Conservation (phyloP, 2,797 vertebrate genomes). For the Heliangelus exortis region DNA sequence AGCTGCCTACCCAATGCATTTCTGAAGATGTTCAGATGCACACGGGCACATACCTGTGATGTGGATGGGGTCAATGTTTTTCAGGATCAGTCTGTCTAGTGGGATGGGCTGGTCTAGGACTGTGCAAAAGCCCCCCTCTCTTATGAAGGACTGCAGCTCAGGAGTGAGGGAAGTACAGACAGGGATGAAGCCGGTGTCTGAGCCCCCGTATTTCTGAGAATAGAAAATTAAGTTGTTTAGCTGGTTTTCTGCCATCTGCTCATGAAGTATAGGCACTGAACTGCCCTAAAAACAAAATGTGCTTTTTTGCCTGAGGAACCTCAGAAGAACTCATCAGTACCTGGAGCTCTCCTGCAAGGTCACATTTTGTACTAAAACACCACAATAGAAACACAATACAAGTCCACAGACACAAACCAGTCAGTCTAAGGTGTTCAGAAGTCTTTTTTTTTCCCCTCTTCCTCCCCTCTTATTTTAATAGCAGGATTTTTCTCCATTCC, state of each 20-base stretch:
- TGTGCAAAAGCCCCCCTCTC: slow-evolving; percentile 87
- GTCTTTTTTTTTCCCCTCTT: not conserved
- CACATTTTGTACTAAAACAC: not conserved
- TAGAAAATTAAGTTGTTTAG: slow-evolving; percentile 25
- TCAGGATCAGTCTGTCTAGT: slow-evolving; percentile 87
- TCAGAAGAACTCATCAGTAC: not conserved
- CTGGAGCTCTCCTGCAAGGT: not conserved
- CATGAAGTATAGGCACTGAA: not conserved
- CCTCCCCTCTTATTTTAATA: not conserved
- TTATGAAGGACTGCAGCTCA: slow-evolving; percentile 87
- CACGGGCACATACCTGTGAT: slow-evolving; percentile 79
- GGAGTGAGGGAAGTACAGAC: slow-evolving; percentile 79
- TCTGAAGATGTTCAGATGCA: not conserved
- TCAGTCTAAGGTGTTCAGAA: not conserved
- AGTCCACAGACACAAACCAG: not conserved
- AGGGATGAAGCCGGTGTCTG: slow-evolving; percentile 76
- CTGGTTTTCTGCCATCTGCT: not conserved
- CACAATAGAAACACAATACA: not conserved
- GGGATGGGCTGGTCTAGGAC: slow-evolving; percentile 91
- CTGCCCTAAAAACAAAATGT: not conserved
- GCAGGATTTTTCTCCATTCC: not conserved
- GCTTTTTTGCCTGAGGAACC: not conserved
- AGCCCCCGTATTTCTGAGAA: slow-evolving; percentile 79
- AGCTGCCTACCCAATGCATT: accelerated
- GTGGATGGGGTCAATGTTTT: slow-evolving; percentile 86